phyloP scores from a whole-genome alignment of 2,888 invertebrate genomes.

The Parnassius apollo region DNA sequence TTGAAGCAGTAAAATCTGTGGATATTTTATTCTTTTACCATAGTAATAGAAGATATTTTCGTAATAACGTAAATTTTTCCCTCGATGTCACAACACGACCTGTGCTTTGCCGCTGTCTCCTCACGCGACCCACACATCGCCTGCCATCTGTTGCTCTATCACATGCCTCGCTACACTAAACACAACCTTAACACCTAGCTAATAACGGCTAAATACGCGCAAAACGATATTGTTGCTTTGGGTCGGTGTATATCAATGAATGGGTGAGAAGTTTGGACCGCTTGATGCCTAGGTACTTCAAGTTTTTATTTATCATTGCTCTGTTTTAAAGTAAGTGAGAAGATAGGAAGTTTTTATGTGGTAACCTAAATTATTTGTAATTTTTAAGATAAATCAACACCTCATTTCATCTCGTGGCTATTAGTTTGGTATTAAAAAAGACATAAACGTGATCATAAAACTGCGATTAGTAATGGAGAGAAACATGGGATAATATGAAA shows the following conservation, averaged over 20 bases:
- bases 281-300: constrained; percentile 4
- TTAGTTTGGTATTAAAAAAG: too few species aligned
- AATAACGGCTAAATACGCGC: constrained; percentile 49
- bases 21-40: too few species aligned
- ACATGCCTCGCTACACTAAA: constrained; percentile 77
- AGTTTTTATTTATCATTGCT: background rate
- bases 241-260: constrained; percentile 17
- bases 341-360: too few species aligned
- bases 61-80: background rate
- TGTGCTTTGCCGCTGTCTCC: constrained; percentile 71
- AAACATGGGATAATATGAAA: too few species aligned
- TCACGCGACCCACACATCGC: constrained; percentile 69
- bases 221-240: constrained; percentile 40
- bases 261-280: constrained; percentile 18
- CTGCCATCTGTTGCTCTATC: constrained; percentile 71
- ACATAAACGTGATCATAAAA: too few species aligned
- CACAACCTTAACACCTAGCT: constrained; percentile 65
- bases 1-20: background rate
- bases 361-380: too few species aligned
- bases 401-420: too few species aligned
- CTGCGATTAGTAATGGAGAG: too few species aligned
- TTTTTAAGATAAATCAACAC: too few species aligned
- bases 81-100: constrained; percentile 21
- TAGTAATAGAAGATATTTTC: background rate
- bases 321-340: too few species aligned